Evolutionary conservation across 2,888 invertebrate genomes (phyloP).

Genomic region (Baccha elongata): DNA sequence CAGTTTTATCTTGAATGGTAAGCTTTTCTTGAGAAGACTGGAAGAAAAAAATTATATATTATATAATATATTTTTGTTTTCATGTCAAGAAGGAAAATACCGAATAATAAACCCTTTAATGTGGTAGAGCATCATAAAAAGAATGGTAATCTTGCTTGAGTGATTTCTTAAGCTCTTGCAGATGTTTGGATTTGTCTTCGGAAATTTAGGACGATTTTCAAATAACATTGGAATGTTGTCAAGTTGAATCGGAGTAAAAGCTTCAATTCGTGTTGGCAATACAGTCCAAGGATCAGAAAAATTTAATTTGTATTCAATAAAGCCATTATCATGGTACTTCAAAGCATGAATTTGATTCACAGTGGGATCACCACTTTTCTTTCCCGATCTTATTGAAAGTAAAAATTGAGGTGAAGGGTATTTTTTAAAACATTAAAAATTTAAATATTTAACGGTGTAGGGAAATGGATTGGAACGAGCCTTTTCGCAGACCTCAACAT

Average conservation of each 20-base stretch:
- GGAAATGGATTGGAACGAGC: slow-evolving; percentile 15
- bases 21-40: slow-evolving; percentile 15
- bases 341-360: slow-evolving; percentile 30
- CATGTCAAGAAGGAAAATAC: slow-evolving; percentile 7
- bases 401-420: background rate
- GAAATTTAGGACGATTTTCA: slow-evolving; percentile 6
- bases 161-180: slow-evolving; percentile 30
- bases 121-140: slow-evolving; percentile 24
- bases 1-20: background rate
- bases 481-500: slow-evolving; percentile 24
- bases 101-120: slow-evolving; percentile 20
- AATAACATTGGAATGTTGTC: slow-evolving; percentile 16
- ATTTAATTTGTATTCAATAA: slow-evolving; percentile 32
- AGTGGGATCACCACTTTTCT: slow-evolving; percentile 35
- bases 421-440: slow-evolving; percentile 7
- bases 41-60: background rate
- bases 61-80: slow-evolving; percentile 8
- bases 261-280: slow-evolving; percentile 12
- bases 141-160: slow-evolving; percentile 26
- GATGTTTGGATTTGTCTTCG: slow-evolving; percentile 31
- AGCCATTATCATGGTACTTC: slow-evolving; percentile 19
- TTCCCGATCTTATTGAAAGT: slow-evolving; percentile 12
- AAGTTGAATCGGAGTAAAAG: slow-evolving; percentile 13
- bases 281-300: slow-evolving; percentile 18
- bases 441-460: slow-evolving; percentile 22